Percentiles rank a stretch among this genome's conserved stretches.
phyloP scores from a whole-genome alignment of 2,113 vertebrate species.

The Columba janthina region DNA sequence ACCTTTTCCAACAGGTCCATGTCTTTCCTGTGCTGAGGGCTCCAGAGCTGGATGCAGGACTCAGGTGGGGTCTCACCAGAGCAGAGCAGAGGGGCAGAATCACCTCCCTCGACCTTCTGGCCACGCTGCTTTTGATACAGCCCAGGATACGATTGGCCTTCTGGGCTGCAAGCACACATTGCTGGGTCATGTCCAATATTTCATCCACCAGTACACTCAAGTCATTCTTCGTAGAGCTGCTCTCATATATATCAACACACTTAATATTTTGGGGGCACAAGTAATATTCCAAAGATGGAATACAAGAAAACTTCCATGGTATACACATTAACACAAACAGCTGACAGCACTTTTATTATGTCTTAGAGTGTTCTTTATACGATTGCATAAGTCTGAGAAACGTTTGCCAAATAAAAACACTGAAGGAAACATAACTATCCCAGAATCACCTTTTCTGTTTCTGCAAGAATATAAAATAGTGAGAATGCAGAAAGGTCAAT shows the following conservation, averaged over 20 bases:
- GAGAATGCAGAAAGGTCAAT: background rate
- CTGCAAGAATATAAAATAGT: background rate
- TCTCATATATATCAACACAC: background rate
- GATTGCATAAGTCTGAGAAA: background rate
- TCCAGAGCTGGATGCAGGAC: too few species aligned
- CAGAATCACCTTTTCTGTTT: background rate
- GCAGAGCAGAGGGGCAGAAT: background rate
- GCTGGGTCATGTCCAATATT: background rate
- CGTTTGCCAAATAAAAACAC: background rate
- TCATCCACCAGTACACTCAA: background rate
- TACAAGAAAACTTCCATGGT: background rate
- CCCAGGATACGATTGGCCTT: accelerated
- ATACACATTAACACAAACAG: background rate
- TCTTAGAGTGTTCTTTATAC: background rate
- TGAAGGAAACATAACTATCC: background rate
- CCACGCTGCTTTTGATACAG: background rate
- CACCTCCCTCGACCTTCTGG: background rate
- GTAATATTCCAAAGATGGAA: background rate
- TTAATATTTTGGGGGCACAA: background rate
- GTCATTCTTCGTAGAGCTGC: background rate
- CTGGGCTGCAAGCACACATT: accelerated
- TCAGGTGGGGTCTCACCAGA: background rate
- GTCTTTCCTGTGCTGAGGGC: too few species aligned
- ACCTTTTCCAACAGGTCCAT: too few species aligned
- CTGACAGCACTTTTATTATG: background rate